Percentiles rank a stretch among this genome's conserved stretches.
Evolutionary conservation across 2,797 vertebrate genomes (phyloP).

Genomic region (Amazona finschi): DNA sequence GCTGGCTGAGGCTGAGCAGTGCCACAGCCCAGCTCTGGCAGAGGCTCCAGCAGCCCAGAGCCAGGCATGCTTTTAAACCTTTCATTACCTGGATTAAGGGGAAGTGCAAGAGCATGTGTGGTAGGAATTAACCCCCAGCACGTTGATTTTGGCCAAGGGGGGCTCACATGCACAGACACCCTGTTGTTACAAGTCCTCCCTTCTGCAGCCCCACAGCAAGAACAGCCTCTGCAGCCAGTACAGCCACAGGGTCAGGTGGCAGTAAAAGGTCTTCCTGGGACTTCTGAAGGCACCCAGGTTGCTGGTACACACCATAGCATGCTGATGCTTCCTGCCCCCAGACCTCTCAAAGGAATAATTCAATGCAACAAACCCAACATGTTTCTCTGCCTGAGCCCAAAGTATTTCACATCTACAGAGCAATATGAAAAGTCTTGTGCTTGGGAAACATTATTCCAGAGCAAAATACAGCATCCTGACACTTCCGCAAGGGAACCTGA

Average conservation of each 20-base stretch:
- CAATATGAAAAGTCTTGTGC: accelerated
- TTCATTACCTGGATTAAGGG: background rate
- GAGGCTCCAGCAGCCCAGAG: background rate
- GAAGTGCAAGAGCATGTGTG: accelerated
- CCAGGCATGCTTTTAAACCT: background rate
- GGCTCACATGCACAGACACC: background rate
- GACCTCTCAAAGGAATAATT: background rate
- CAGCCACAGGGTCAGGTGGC: background rate
- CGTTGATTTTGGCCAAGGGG: background rate
- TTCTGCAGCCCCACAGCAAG: background rate
- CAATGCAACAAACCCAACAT: accelerated
- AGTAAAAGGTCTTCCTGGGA: background rate
- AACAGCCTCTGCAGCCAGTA: background rate
- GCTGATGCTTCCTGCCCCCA: background rate
- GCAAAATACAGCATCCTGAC: background rate
- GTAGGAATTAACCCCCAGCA: background rate
- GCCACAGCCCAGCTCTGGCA: background rate
- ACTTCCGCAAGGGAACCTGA: background rate
- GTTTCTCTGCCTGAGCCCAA: background rate
- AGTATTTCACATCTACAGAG: background rate
- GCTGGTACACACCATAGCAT: accelerated
- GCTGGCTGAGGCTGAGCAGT: background rate
- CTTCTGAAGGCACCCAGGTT: accelerated
- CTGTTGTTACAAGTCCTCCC: background rate
- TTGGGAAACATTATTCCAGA: background rate